Evolutionary conservation across 1,140 invertebrate species (phyloP), one percentile per base, ranked within the genome.

Genomic region (Probaryconus sp.): DNA sequence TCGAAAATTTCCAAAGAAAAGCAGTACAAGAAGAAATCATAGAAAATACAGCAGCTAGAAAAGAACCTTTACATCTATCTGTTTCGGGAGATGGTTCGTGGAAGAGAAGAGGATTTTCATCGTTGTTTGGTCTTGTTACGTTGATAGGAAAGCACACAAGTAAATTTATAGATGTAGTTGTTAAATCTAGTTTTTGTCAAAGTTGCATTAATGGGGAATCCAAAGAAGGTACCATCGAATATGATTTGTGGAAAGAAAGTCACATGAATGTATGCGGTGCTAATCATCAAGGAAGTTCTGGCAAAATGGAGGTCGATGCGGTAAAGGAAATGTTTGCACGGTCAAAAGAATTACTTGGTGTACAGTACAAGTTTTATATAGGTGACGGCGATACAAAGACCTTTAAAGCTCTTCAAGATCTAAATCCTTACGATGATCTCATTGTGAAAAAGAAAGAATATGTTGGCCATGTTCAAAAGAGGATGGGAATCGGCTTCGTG

Each of bases 401-500:
- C 4, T 60, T 60, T 10, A 37, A 58, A 21, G 30, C 43, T 40
- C 31, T 48, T 11, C 14, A 31, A 2, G 58, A 61, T 5, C 38
- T 40, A 16, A 7, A 37, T 11, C 20, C 43, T 20, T 60, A 47
- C 17, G 33, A 60, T 16, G 56, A 31, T 31, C 5, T 60, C 5
- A 16, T n/a, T 33, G 9, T 60, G 31, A 24, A 47, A 2, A 37
- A 38, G 45, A 60, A 37, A 17, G 14, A 60, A 60, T 60, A 42
- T 10, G 17, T 21, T 1, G 26, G 50, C 6, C 35, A 53, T 16
- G 50, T 40, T 16, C 42, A 47, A 10, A 50, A 42, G 33, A 61
- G 58, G 10, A 64, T 64, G 24, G 47, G 60, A 51, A 6, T 13
- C 35, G 47, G 30, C 47, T 64, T 10, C 60, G 60, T 10, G 28